These are phyloP conservation scores for Cantharis flavilabris DNA, from an alignment of 2,888 invertebrate genomes.

Conservation along the genomic window DNA sequence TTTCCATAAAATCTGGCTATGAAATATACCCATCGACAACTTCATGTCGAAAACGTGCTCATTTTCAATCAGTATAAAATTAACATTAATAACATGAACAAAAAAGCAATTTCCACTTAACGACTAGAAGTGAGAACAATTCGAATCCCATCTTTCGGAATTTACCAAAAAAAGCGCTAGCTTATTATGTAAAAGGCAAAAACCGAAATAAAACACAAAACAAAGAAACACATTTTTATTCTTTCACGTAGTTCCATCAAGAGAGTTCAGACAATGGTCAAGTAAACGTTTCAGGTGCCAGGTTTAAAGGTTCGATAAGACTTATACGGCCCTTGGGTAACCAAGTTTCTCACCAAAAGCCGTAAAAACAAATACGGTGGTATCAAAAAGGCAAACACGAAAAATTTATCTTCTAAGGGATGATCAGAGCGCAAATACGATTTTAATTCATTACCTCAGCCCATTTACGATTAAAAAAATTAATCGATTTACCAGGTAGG, in stretches of 20 bases:
- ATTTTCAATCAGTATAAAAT: constrained; percentile 14
- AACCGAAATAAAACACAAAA: not conserved
- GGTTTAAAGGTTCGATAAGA: not conserved
- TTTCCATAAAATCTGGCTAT: constrained; percentile 10
- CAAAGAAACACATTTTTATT: not conserved
- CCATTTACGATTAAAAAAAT: not conserved
- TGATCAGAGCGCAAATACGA: not conserved
- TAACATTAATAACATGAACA: not conserved
- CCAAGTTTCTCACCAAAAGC: not conserved
- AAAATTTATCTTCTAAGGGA: not conserved
- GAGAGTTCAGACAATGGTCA: not conserved
- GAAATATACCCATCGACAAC: constrained; percentile 11
- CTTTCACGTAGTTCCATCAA: not conserved
- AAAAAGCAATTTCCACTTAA: not conserved
- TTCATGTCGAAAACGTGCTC: constrained; percentile 12
- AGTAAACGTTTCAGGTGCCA: not conserved
- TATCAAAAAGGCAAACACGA: not conserved
- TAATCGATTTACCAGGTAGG: not conserved
- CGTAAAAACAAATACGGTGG: not conserved
- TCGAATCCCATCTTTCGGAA: not conserved
- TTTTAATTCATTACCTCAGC: not conserved
- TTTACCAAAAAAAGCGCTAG: not conserved
- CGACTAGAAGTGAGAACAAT: not conserved
- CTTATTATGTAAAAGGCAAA: not conserved
- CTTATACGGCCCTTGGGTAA: not conserved